Conservation (phyloP, 92 coral and sea anemone species). For the Palythoa caribaeorum region DNA sequence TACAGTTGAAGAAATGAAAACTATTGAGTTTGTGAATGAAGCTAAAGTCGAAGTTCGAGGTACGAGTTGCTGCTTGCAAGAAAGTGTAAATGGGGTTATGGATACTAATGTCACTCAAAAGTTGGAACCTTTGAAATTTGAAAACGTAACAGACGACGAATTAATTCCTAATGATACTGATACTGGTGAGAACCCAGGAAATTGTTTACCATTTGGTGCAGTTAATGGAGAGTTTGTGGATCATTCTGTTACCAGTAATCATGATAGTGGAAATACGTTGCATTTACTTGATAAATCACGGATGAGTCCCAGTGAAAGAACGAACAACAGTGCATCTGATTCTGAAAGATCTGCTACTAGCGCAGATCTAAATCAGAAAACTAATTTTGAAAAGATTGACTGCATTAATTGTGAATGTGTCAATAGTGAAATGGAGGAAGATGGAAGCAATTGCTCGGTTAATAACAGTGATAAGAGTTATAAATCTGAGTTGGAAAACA, state of each 20-base stretch:
- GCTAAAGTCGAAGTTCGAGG: conserved; percentile 75
- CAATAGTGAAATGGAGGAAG: conserved; percentile 57
- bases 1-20: conserved; percentile 70
- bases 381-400: conserved; percentile 53
- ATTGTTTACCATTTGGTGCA: conserved; percentile 5
- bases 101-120: conserved; percentile 64
- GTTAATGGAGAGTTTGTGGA: conserved; percentile 29
- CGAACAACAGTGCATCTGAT: background rate
- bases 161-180: conserved; percentile 73
- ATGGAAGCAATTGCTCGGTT: conserved; percentile 14
- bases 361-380: conserved; percentile 38
- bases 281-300: background rate
- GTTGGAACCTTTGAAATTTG: conserved; percentile 81
- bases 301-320: background rate
- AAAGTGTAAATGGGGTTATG: conserved; percentile 31
- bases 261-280: background rate
- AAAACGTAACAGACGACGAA: conserved; percentile 92
- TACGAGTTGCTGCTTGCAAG: conserved; percentile 6
- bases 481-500: conserved; percentile 16
- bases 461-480: conserved; percentile 33
- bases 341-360: conserved; percentile 24
- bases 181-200: background rate
- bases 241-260: background rate
- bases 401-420: conserved; percentile 71
- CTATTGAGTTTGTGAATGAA: conserved; percentile 89